phyloP scores from a whole-genome alignment of 2,888 invertebrate species.

The Monopis laevigella region DNA sequence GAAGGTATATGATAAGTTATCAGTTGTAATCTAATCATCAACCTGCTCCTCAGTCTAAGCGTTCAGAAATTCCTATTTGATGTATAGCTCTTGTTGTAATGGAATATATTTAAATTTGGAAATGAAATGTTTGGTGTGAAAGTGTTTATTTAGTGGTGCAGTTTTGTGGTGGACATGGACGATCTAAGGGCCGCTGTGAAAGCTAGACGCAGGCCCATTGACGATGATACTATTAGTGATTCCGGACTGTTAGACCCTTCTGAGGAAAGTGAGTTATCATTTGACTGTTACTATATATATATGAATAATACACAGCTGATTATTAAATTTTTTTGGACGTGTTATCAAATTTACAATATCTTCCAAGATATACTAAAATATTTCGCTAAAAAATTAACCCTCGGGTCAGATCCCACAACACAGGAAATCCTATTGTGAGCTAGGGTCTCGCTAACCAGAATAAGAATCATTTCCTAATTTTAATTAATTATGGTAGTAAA shows the following conservation, averaged over 20 bases:
- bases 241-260: conserved; percentile 42
- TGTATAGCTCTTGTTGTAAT: conserved; percentile 5
- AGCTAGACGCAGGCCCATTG: conserved; percentile 43
- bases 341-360: no score
- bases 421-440: no score
- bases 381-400: no score
- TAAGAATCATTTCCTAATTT: no score
- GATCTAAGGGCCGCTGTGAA: conserved; percentile 31
- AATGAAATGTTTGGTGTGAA: conserved; percentile 2
- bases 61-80: conserved; percentile 10
- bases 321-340: no score
- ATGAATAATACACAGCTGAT: no score
- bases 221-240: conserved; percentile 55
- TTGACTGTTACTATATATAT: no score
- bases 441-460: no score
- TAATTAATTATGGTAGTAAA: no score
- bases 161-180: conserved; percentile 37
- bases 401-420: no score
- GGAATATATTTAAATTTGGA: background rate
- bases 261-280: conserved; percentile 33
- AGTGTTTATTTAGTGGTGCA: conserved; percentile 22
- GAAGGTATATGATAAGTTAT: conserved; percentile 4
- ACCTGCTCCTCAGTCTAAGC: conserved; percentile 5
- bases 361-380: no score
- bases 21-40: conserved; percentile 3